Evolutionary conservation across 2,888 invertebrate species (phyloP), one percentile per base, ranked within the genome.

Genomic region (Amphipyra tragopoginis): DNA sequence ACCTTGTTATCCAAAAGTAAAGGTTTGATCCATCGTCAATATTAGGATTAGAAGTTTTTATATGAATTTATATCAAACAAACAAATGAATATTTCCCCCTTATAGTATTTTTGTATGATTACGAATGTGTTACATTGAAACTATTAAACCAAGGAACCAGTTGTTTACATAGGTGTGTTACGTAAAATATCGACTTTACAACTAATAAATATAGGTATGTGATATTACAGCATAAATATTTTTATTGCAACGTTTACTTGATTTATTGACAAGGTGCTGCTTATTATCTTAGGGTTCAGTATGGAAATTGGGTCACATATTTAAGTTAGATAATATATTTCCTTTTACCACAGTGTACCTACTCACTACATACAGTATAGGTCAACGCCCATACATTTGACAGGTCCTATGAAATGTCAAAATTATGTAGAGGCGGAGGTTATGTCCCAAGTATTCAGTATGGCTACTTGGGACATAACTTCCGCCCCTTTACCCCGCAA

Each of bases 221-320:
- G 49, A 59, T 63, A 68, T 63, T 64, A 61, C 45, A 42, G 57
- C 56, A 43, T 77, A 81, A 81, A 85, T 82, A 82, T 86, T 86
- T 81, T 86, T 78, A 82, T 83, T 76, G 72, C 78, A 59, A 64
- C 78, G 70, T 81, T 79, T 77, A 72, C 70, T 65, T 86, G 85
- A 87, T 87, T 87, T 87, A 87, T 84, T 65, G 69, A 75, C 73
- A 79, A 86, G 82, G 83, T 86, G 81, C 64, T 67, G 82, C 55
- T 61, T 54, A 59, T 49, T 65, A n/a, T n/a, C n/a, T 80, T 81
- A 75, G 85, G 58, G 85, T 75, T 81, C 84, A 71, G 66, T 66
- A 11, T n/a, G 1, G 4, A 49, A 70, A 58, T 50, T 51, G 64
- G 61, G 54, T 62, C 39, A 39, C 21, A 21, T 21, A 21, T 21